phyloP scores from a whole-genome alignment of 2,888 invertebrate genomes.

The Cryptus viduatorius region DNA sequence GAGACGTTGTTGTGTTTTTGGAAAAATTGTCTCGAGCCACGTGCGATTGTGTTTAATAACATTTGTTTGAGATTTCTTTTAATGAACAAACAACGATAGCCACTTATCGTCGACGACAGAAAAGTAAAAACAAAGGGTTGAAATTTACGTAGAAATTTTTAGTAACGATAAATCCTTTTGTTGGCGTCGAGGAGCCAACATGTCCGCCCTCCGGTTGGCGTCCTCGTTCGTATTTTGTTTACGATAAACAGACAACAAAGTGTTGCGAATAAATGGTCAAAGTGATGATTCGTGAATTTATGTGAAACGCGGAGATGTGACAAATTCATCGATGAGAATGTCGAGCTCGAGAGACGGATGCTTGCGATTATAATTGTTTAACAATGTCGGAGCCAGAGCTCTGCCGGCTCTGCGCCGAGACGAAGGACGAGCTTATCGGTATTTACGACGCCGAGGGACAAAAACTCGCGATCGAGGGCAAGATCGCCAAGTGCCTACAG shows the following conservation, averaged over 20 bases:
- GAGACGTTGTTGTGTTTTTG: conserved; percentile 41
- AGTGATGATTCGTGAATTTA: neutral
- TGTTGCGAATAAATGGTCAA: conserved; percentile 56
- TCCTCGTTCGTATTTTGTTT: conserved; percentile 78
- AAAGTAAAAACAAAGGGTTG: neutral
- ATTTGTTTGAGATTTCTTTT: neutral
- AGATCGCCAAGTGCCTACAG: conserved; percentile 84
- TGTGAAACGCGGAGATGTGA: conserved; percentile 17
- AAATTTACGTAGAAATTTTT: neutral
- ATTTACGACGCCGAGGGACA: conserved; percentile 85
- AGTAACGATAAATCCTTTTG: conserved; percentile 30
- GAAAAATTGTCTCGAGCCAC: conserved; percentile 53
- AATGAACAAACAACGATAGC: neutral
- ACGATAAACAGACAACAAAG: conserved; percentile 64
- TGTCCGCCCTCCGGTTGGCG: conserved; percentile 79
- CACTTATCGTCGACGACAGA: neutral
- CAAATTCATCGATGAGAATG: conserved; percentile 14
- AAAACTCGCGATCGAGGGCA: conserved; percentile 82
- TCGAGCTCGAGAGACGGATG: conserved; percentile 5
- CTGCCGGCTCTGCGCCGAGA: conserved; percentile 85
- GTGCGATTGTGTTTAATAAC: conserved; percentile 34
- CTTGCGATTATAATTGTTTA: conserved; percentile 30
- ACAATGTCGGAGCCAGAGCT: conserved; percentile 79
- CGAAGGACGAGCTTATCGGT: conserved; percentile 82
- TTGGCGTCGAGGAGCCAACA: conserved; percentile 70